Conservation (phyloP, 2,888 invertebrate genomes). For the Pyrrhia umbra region DNA sequence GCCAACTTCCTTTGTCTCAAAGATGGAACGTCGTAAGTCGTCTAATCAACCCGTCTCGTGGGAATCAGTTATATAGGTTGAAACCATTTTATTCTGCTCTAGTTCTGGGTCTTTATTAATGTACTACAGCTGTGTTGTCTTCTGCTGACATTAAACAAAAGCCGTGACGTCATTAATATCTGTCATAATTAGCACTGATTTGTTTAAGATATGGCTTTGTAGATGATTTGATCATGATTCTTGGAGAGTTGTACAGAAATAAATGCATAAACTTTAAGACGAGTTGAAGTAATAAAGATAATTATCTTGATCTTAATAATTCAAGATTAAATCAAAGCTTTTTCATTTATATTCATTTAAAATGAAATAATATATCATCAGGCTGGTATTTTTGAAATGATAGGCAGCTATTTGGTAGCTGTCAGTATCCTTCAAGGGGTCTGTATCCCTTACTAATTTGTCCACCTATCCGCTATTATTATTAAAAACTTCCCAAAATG, state of each 20-base stretch:
- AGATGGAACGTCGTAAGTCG: slow-evolving; percentile 21
- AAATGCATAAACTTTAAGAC: background rate
- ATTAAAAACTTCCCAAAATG: no score
- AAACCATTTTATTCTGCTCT: slow-evolving; percentile 45
- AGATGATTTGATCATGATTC: slow-evolving; percentile 4
- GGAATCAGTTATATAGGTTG: slow-evolving; percentile 60
- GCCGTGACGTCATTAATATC: slow-evolving; percentile 35
- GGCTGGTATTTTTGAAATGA: no score
- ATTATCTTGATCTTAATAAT: background rate
- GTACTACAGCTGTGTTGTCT: slow-evolving; percentile 51
- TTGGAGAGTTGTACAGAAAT: background rate
- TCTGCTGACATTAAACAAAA: slow-evolving; percentile 20
- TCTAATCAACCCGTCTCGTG: slow-evolving; percentile 55
- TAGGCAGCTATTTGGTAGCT: no score
- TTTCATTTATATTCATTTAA: background rate
- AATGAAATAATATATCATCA: no score
- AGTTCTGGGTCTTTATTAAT: slow-evolving; percentile 59
- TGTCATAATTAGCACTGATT: slow-evolving; percentile 47
- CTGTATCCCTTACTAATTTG: no score
- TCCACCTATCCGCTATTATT: no score
- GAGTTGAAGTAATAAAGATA: background rate
- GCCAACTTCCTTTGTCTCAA: slow-evolving; percentile 31
- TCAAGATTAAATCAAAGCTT: background rate
- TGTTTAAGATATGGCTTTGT: slow-evolving; percentile 19
- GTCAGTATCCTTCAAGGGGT: no score